Percentiles rank a stretch among this genome's conserved stretches.
These are phyloP conservation scores for Nephrotoma flavescens DNA, from an alignment of 2,888 invertebrate genomes.

Conservation along the genomic window DNA sequence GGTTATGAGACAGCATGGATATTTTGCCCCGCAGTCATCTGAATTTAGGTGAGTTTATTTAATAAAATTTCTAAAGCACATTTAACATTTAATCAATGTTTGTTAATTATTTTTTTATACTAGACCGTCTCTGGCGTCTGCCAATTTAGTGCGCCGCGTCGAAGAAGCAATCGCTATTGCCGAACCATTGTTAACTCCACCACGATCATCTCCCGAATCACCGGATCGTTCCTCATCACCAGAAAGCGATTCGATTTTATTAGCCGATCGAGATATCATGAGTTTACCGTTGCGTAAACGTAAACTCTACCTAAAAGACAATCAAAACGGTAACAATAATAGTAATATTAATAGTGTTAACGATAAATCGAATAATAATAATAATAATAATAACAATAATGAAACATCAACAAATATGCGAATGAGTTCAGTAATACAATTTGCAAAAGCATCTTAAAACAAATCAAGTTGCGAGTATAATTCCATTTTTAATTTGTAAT, in stretches of 20 bases:
- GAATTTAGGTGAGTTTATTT: conserved; percentile 27
- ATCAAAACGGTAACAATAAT: conserved; percentile 34
- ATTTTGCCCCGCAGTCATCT: conserved; percentile 25
- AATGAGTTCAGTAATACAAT: conserved; percentile 69
- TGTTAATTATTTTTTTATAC: conserved; percentile 2
- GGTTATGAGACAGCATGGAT: conserved; percentile 18
- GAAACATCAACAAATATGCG: conserved; percentile 27
- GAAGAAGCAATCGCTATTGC: conserved; percentile 45
- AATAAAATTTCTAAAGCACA: not conserved
- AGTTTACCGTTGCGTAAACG: conserved; percentile 66
- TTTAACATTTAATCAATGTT: not conserved
- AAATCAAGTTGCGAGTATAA: not conserved
- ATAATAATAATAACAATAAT: not conserved
- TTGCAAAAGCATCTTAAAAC: conserved; percentile 53
- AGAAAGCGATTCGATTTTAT: conserved; percentile 36
- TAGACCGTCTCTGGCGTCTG: conserved; percentile 28
- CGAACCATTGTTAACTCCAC: conserved; percentile 39
- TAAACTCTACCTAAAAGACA: conserved; percentile 56
- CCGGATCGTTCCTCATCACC: conserved; percentile 37
- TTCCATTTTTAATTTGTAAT: not conserved
- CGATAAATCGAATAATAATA: not conserved
- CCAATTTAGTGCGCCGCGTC: conserved; percentile 43
- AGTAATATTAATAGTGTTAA: conserved; percentile 9
- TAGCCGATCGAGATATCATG: conserved; percentile 40
- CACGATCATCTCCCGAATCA: conserved; percentile 39